These are phyloP conservation scores for Bibio marci DNA, from an alignment of 2,888 invertebrate species.

Conservation along the genomic window DNA sequence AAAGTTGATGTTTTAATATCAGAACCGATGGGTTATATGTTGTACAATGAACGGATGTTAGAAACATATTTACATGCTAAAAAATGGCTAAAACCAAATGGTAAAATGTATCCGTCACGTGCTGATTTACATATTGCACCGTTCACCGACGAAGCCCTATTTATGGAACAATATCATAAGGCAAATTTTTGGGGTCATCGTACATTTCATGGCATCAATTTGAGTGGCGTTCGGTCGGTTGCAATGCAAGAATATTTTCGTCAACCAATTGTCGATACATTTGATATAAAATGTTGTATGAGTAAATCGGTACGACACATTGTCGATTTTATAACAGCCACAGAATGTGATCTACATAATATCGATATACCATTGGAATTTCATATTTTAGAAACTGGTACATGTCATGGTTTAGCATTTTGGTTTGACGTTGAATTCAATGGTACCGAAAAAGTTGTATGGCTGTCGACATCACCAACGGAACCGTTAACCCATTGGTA, in stretches of 20 bases:
- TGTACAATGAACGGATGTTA: constrained; percentile 97
- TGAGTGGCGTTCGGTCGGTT: constrained; percentile 76
- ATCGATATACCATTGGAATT: constrained; percentile 93
- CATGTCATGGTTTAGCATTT: constrained; percentile 93
- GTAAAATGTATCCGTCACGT: constrained; percentile 94
- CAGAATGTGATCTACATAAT: constrained; percentile 84
- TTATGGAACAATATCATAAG: constrained; percentile 96
- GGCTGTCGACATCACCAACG: constrained; percentile 95
- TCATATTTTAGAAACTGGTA: constrained; percentile 78
- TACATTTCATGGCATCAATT: constrained; percentile 93
- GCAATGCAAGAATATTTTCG: constrained; percentile 96
- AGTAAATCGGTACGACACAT: constrained; percentile 84
- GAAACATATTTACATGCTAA: constrained; percentile 97
- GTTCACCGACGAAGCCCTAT: constrained; percentile 92
- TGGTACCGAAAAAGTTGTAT: constrained; percentile 75
- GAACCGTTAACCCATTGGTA: constrained; percentile 99
- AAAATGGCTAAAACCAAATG: constrained; percentile 85
- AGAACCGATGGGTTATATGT: constrained; percentile 99
- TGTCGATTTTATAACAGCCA: constrained; percentile 83
- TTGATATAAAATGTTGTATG: constrained; percentile 94
- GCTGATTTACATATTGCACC: constrained; percentile 96
- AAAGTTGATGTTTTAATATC: constrained; percentile 93
- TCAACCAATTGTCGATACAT: constrained; percentile 96
- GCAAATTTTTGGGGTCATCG: constrained; percentile 99
- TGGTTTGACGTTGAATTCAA: constrained; percentile 99